Base-by-base conservation (phyloP, 2,888 invertebrate species). In the Leptopilina syphax region DNA sequence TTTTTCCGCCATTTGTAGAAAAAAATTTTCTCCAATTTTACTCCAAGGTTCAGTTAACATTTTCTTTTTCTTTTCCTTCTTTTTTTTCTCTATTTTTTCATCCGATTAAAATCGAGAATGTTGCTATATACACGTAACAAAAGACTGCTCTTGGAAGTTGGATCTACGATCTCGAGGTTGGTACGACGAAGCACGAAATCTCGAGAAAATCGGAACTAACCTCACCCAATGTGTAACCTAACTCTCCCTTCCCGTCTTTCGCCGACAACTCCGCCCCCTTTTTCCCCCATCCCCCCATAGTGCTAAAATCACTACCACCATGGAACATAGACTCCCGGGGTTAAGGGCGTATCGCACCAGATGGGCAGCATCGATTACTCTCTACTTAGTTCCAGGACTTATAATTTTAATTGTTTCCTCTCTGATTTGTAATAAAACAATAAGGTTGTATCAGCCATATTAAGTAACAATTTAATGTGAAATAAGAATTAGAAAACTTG, bases 111-210 rank as follows among this genome's bases (percentile, higher is more conserved):
- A 50, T 73, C 54, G 27, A 10, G 27, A 73, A 9, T 13, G 73
- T 57, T 73, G 57, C 18, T 34, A 50, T 50, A 50, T 12, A 73
- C 57, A 57, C 57, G 54, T 73, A 73, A 73, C 54, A n/a, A 73
- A 73, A 73, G 34, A 6, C 54, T 50, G 7, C 54, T 50, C 54
- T 13, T 70, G 54, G 13, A 57, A 57, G 73, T 81, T 73, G 67
- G 76, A 73, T 73, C 73, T 83, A 77, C 80, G 83, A 82, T 81
- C 81, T 78, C 80, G 85, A 81, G 85, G 82, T 81, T 84, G 83
- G 85, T 81, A 85, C 84, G 81, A 80, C 73, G 67, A 82, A 80
- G 85, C 83, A 84, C 85, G 83, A 84, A 82, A 82, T 82, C 81
- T 81, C 76, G 7, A 77, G 77, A 66, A 81, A 82, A 77, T 76